phyloP scores from a whole-genome alignment of 1,140 invertebrate species.

The Pogonognathellus flavescens region DNA sequence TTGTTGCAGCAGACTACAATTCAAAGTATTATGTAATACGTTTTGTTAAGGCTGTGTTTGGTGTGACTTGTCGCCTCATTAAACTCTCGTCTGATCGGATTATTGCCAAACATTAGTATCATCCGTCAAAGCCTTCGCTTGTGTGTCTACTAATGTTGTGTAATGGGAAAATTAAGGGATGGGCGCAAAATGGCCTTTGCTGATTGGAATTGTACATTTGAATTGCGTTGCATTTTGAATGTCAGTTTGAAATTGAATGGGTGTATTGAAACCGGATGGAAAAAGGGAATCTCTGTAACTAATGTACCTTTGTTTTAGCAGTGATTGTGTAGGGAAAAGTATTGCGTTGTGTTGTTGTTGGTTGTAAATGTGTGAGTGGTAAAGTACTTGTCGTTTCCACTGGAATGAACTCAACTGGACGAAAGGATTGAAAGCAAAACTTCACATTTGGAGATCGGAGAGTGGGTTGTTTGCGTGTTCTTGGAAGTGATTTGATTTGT shows the following conservation, averaged over 20 bases:
- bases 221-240: conserved; percentile 9
- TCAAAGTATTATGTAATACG: conserved; percentile 14
- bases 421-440: conserved; percentile 15
- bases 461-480: conserved; percentile 16
- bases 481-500: background rate
- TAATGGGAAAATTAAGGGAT: conserved; percentile 4
- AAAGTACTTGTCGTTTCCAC: background rate
- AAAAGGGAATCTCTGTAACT: background rate
- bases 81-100: conserved; percentile 32
- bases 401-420: background rate
- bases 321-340: background rate
- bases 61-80: conserved; percentile 34
- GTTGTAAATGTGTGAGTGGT: background rate
- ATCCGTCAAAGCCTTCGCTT: conserved; percentile 10
- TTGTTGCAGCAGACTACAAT: background rate
- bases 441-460: background rate
- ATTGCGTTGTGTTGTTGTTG: conserved; percentile 3
- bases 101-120: background rate
- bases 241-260: conserved; percentile 29
- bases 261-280: conserved; percentile 14
- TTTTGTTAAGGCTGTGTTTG: conserved; percentile 21
- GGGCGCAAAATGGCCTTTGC: conserved; percentile 18
- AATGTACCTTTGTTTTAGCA: too few species aligned
- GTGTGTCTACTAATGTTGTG: background rate
- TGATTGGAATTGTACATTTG: conserved; percentile 16